phyloP scores from a whole-genome alignment of 2,797 vertebrate species.

The Chaetophractus vellerosus region DNA sequence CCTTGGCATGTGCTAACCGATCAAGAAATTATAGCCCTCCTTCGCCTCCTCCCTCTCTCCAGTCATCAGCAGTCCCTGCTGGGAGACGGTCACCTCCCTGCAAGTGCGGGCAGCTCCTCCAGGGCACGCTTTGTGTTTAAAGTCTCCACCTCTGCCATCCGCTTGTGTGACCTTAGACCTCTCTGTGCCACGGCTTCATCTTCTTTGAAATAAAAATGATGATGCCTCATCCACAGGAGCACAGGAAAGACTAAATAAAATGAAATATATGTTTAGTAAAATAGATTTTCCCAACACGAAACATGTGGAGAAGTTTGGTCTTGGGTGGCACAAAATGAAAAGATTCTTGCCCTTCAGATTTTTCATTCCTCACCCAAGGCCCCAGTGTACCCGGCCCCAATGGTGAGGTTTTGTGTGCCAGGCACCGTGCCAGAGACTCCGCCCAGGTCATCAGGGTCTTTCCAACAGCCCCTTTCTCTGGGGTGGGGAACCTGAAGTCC shows the following conservation, averaged over 20 bases:
- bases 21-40: fast-evolving
- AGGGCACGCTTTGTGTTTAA: fast-evolving
- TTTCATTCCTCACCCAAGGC: not conserved
- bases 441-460: not conserved
- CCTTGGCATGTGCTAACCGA: fast-evolving
- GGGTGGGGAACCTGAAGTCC: not conserved
- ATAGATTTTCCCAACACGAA: not conserved
- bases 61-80: fast-evolving
- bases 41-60: fast-evolving
- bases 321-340: not conserved
- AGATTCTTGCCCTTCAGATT: not conserved
- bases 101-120: fast-evolving
- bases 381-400: not conserved
- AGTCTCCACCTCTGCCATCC: not conserved
- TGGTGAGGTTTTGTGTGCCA: fast-evolving
- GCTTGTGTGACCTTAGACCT: not conserved
- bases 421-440: fast-evolving
- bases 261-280: not conserved
- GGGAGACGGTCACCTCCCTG: too few species aligned
- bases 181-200: not conserved
- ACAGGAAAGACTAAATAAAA: not conserved
- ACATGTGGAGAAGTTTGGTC: not conserved
- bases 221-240: not conserved
- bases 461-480: not conserved
- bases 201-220: not conserved